Base-by-base conservation (phyloP, 1,140 invertebrate species). In the Drosophila ficusphila region DNA sequence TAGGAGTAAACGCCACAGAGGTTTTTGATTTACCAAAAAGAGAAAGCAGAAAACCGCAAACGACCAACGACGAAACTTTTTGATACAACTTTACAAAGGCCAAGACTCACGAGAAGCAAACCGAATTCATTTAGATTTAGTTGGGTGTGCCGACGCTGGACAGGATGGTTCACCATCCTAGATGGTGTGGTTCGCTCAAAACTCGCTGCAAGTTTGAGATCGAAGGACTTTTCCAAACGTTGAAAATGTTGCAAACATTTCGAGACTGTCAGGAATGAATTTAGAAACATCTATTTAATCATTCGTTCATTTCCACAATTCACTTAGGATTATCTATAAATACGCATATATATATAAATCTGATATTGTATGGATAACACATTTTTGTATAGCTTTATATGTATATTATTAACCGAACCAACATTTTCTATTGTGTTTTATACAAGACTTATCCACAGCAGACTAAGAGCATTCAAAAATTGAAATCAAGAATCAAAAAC, bases 341-440 rank as follows among this genome's bases (percentile, higher is more conserved):
- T 58, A 74, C 52, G 31, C 57, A 62, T 58, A 72, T 73, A 58
- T 53, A 70, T 31, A 48, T 23, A 57, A 49, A 71, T 53, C 31
- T 9, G 36, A 70, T 61, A 65, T 48, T 62, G 57, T 65, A 65
- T 38, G 44, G 34, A 61, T 57, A 79, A 79, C 42, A 68, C 47
- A 67, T 70, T 82, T 83, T 83, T 61, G 48, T 85, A 83, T 85
- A 83, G 79, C 79, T 83, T 83, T 83, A 83, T 71, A 85, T 83
- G 76, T 78, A 74, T 73, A 48, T 75, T 79, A 82, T 60, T 67
- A 67, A 82, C 57, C 62, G 75, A 67, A 52, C 44, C 31, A 85
- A 60, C 49, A 78, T 74, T 79, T 57, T 64, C 54, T 42, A 60
- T 64, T 60, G 54, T 60, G 54, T 60, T 64, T 71, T 58, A 58